phyloP scores from a whole-genome alignment of 2,113 vertebrate species.

The Sylvilagus bachmani region DNA sequence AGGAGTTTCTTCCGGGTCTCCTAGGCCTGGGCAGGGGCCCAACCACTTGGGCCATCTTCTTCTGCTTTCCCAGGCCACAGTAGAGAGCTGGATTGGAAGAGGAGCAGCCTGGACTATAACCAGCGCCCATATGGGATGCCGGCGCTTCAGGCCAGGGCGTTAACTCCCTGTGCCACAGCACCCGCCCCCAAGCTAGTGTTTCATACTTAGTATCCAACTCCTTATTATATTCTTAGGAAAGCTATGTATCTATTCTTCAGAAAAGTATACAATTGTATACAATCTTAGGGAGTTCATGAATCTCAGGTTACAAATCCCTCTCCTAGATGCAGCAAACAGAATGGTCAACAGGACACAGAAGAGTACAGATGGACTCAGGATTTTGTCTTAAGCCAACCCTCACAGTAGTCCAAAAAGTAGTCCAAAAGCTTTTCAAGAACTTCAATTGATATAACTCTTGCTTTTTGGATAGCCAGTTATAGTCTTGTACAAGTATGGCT shows the following conservation, averaged over 20 bases:
- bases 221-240: not conserved
- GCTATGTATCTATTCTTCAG: not conserved
- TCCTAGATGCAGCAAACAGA: not conserved
- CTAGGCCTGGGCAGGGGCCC: no score
- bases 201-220: not conserved
- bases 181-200: no score
- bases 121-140: no score
- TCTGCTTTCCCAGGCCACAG: no score
- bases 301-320: not conserved
- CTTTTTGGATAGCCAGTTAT: not conserved
- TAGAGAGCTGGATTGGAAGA: no score
- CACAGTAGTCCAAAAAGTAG: not conserved
- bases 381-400: not conserved
- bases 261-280: not conserved
- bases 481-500: not conserved
- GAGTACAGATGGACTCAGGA: not conserved
- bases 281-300: not conserved
- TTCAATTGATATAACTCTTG: not conserved
- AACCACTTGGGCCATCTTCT: no score
- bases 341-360: not conserved
- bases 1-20: no score
- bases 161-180: no score
- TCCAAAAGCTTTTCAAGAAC: slow-evolving; percentile 2
- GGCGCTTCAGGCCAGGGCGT: no score
- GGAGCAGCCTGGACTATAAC: no score